A percentile compares a stretch with the other conserved stretches of the same genome.
Evolutionary conservation across 2,797 vertebrate species (phyloP).

Genomic region (Nyctalus aviator): DNA sequence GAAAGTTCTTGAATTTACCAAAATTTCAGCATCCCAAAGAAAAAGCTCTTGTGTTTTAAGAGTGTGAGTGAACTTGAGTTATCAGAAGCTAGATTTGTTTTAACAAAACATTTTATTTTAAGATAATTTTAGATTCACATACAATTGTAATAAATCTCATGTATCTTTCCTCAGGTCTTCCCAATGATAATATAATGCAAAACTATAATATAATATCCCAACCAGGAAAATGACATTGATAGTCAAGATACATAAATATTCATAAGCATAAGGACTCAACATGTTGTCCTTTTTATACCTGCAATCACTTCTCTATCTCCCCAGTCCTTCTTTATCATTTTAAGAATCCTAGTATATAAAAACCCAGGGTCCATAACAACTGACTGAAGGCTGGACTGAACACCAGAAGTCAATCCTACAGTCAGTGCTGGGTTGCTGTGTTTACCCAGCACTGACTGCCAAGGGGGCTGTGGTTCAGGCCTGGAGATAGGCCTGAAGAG

Average conservation of each 20-base stretch:
- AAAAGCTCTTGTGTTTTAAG: neutral
- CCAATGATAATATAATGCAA: neutral
- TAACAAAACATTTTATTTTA: constrained; percentile 1
- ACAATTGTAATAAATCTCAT: neutral
- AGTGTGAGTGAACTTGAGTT: neutral
- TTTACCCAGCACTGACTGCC: no score
- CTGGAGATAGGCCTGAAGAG: no score
- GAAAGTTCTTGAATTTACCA: neutral
- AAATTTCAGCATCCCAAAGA: neutral
- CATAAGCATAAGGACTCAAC: neutral
- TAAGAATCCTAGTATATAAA: neutral
- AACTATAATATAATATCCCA: neutral
- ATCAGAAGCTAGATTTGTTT: neutral
- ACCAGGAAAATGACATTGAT: neutral
- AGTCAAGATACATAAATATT: neutral
- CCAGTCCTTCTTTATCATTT: neutral
- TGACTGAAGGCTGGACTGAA: no score
- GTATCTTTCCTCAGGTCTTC: neutral
- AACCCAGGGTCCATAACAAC: no score
- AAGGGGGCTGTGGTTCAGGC: no score
- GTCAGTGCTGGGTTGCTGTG: no score
- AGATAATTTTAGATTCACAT: neutral
- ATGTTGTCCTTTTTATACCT: neutral
- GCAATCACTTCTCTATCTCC: neutral
- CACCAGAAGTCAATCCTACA: no score